Conservation (phyloP, 2,113 vertebrate species). For the Mustela lutreola region DNA sequence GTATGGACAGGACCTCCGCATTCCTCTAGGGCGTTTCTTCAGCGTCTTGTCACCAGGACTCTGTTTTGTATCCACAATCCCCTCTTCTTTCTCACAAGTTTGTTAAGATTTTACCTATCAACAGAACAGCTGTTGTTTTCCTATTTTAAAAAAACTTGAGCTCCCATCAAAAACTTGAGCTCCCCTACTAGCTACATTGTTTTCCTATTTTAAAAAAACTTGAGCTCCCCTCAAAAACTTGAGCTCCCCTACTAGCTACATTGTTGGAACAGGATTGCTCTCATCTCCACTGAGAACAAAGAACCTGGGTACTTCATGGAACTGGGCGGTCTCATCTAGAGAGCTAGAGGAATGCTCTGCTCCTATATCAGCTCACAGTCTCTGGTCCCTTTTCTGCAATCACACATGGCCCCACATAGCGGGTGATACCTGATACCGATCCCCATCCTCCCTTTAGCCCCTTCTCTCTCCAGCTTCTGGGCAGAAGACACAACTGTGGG, state of each 20-base stretch:
- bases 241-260: not conserved
- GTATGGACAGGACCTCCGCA: not conserved
- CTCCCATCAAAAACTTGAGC: not conserved
- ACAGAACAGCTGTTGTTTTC: not conserved
- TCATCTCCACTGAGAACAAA: not conserved
- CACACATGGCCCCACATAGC: too few relatives aligned
- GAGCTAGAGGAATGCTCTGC: not conserved
- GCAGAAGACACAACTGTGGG: accelerated
- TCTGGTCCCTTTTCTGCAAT: not conserved
- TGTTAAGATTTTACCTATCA: not conserved
- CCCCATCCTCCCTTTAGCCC: not conserved
- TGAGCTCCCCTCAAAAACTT: not conserved
- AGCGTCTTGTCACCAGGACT: not conserved
- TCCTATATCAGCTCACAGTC: not conserved
- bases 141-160: not conserved
- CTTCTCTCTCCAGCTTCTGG: not conserved
- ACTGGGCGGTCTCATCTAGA: not conserved
- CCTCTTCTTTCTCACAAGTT: not conserved
- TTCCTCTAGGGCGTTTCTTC: not conserved
- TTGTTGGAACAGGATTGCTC: not conserved
- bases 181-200: not conserved
- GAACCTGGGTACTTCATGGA: not conserved
- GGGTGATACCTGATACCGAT: too few relatives aligned
- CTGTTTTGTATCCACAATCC: not conserved
- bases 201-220: not conserved